Evolutionary conservation across 2,113 vertebrate genomes (phyloP), one percentile per base, ranked within the genome.

Genomic region (Cettia cetti): DNA sequence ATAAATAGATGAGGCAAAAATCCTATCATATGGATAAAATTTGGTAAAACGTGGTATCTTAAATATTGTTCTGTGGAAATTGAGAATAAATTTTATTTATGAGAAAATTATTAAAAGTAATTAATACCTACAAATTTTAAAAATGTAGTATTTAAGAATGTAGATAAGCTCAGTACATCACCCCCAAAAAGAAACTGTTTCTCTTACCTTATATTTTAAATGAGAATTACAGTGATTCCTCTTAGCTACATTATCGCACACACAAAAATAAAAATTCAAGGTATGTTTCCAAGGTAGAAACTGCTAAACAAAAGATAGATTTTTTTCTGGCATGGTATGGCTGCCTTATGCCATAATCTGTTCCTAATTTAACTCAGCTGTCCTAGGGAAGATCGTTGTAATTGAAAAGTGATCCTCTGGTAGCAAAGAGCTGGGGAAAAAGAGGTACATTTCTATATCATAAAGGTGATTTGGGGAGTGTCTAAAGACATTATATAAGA

Each of bases 331-430:
- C 26, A 18, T 28, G 14, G 28, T 77, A 91, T 66, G 75, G 39
- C 33, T 90, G 27, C 68, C 92, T 93, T 90, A 83, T 72, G 69
- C 60, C 61, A 89, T 81, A 69, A 86, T 90, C 88, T 96, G 93
- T 24, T 94, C 69, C n/a, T 90, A 96, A 93, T 90, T 89, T 93
- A 92, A 66, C 35, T 96, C 75, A 90, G 64, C 56, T 90, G 80
- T 92, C 81, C 87, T 74, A 61, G 45, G 35, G 72, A 94, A 89
- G 80, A 94, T 83, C 18, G 1, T 4, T 53, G 37, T 70, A 93
- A 78, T 69, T 78, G 92, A 90, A 95, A 96, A 92, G 86, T 35
- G 31, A 90, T 95, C 64, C 61, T 92, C 61, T 89, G 49, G 77
- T 95, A 95, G 83, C 70, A 79, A 53, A 92, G 54, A 86, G 39